Base-by-base conservation (phyloP, 2,797 vertebrate species). In the Darevskia mixta region DNA sequence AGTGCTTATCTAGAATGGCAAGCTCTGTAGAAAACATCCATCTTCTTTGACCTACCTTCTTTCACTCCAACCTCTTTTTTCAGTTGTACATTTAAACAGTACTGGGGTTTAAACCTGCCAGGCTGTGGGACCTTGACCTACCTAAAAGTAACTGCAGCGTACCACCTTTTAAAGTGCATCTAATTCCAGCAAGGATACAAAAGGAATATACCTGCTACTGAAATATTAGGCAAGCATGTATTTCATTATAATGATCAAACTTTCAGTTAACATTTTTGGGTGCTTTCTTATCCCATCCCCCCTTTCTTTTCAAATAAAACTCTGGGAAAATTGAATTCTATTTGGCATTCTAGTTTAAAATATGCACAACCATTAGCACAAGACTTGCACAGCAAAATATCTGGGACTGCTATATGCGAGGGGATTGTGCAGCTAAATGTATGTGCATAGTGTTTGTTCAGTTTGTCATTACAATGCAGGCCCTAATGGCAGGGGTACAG, bases 41-140 rank as follows among this genome's bases (percentile, higher is more conserved):
- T 90, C 93, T 93, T 91, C 84, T 73, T 93, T 93, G 61, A 90
- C 86, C 66, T 85, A 15, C 0, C 85, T 76, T 87, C 23, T 89
- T 91, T 89, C 41, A 27, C 85, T 91, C 89, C 82, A 86, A 73
- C 4, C 45, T 20, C 0, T 86, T 71, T 73, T 86, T 79, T 79
- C 64, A 55, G 43, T 71, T 86, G 58, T 55, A 67, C 86, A 91
- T 86, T 83, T 86, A 83, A 79, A 25, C 29, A 81, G 15, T 11
- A 64, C 11, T 61, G 43, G 58, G 79, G 66, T 71, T 86, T 71
- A 72, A 78, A 49, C 49, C 49, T 49, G 71, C 18, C 49, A 83
- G 49, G 45, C 23, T 72, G 43, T 71, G 69, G 89, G 88, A n/a
- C 0, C 23, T 61, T 73, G 66, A 0, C 81, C 79, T 80, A 0